Percentiles rank a stretch among this genome's conserved stretches.
Evolutionary conservation across 2,113 vertebrate genomes (phyloP).

Genomic region (Sterna hirundo): DNA sequence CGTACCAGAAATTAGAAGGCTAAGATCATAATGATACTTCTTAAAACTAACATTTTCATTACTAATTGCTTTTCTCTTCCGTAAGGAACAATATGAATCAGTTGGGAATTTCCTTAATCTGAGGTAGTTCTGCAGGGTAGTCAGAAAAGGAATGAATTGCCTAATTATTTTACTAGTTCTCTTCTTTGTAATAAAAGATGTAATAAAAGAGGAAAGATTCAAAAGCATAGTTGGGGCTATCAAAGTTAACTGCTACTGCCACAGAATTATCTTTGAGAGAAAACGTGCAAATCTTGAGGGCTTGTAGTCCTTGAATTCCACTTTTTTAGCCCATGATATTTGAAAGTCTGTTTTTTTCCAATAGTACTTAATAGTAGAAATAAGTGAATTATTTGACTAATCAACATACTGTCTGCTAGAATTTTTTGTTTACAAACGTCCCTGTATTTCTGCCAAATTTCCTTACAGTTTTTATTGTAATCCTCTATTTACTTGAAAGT

Average conservation of each 20-base stretch:
- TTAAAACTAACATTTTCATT: conserved; percentile 52
- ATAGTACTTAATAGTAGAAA: background rate
- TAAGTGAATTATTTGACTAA: background rate
- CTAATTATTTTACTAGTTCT: conserved; percentile 47
- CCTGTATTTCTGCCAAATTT: background rate
- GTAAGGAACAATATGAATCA: conserved; percentile 22
- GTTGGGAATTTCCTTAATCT: conserved; percentile 30
- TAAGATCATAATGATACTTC: conserved; percentile 13
- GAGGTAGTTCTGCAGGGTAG: conserved; percentile 10
- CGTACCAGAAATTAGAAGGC: conserved; percentile 6
- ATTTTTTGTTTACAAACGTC: background rate
- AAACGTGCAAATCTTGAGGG: background rate
- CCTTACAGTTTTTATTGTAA: background rate
- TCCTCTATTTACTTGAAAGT: background rate
- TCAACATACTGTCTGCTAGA: background rate
- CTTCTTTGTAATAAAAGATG: conserved; percentile 17
- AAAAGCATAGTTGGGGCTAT: background rate
- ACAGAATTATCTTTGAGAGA: background rate
- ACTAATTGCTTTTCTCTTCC: conserved; percentile 34
- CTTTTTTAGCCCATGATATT: background rate
- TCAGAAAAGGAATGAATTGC: conserved; percentile 6
- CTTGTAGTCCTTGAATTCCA: background rate
- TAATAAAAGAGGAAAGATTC: conserved; percentile 21
- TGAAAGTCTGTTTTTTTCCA: background rate
- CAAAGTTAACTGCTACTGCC: conserved; percentile 18